Base-by-base conservation (phyloP, 2,888 invertebrate genomes). In the Dasysyrphus tricinctus region DNA sequence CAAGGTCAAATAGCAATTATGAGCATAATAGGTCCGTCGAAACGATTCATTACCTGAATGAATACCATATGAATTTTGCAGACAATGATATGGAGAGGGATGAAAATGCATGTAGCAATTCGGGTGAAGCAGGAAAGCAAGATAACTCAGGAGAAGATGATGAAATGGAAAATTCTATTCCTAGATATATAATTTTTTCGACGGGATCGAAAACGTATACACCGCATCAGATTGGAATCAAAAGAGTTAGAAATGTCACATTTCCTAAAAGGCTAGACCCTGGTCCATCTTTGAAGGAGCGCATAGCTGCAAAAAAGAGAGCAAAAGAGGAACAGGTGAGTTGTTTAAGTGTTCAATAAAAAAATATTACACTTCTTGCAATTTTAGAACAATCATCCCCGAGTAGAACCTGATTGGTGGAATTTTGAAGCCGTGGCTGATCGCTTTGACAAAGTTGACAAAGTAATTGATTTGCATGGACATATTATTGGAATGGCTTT, bases 401-500 rank as follows among this genome's bases (percentile, higher is more conserved):
- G 93, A 14, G 93, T 93, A 0, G 94, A 95, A 89, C 95, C 95
- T 0, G 94, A 95, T 90, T 96, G 95, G 95, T 92, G 94, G 88
- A 94, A 96, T 91, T 95, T 94, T 89, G 94, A 95, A 81, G 93
- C 95, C 3, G 95, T 96, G 5, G 94, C 94, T 8, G 94, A 95
- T 90, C 94, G 94, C 89, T 96, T 95, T 88, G 96, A 97, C 91
- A 94, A 94, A 90, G 94, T 96, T 16, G 97, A 97, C 92, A 95
- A 96, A 91, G 92, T 96, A 8, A 96, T 97, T 84, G 97, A 97
- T 92, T 93, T 97, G 70, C 96, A 97, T 90, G 97, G 97, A 0
- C 97, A 97, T 90, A 97, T 97, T 79, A 96, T 97, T 89, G 97
- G 97, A 89, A 96, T 97, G 96, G 95, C 96, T 2, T 93, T 97